Evolutionary conservation across 2,797 vertebrate species (phyloP), one percentile per base, ranked within the genome.

Genomic region (Acomys russatus): DNA sequence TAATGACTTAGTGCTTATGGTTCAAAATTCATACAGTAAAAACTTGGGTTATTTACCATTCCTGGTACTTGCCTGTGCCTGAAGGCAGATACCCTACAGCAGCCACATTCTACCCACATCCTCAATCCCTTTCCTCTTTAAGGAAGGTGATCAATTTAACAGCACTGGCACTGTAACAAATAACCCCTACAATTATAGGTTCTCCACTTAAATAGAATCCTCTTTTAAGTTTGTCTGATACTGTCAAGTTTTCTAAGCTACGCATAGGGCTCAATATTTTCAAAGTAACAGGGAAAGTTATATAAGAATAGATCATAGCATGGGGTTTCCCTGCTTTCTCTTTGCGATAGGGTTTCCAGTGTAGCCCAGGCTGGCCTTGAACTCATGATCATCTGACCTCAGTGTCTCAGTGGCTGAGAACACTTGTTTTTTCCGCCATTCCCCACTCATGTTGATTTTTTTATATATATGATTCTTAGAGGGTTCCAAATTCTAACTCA

Each of bases 201-300:
- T 83, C 94, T 88, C 73, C 88, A 33, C 86, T 88, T 20, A 76
- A 66, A 87, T 54, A 82, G 59, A 95, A 28, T 96, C 11, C 12
- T 12, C 44, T 78, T 64, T 91, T 64, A 20, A 44, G 49, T 51
- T 78, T 66, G 14, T 25, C 35, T 33, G 35, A 38, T 56, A 14
- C 1, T 12, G 11, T 56, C 23, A 66, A 8, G 23, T 70, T 96
- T 79, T 76, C 44, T 64, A 88, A 79, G 23, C 54, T 54, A n/a
- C 0, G 64, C 9, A 59, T 30, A 33, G 9, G 56, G 33, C 3
- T 87, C 44, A 25, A 7, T n/a, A 63, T 44, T 44, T 92, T 83
- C 73, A 85, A 93, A 90, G 79, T 0, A 79, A 22, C 17, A 59
- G 4, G 63, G 64, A n/a, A 90, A 25, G 30, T 22, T 64, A 0